Evolutionary conservation across 2,888 invertebrate genomes (phyloP).

Genomic region (Lamellibrachia satsuma): DNA sequence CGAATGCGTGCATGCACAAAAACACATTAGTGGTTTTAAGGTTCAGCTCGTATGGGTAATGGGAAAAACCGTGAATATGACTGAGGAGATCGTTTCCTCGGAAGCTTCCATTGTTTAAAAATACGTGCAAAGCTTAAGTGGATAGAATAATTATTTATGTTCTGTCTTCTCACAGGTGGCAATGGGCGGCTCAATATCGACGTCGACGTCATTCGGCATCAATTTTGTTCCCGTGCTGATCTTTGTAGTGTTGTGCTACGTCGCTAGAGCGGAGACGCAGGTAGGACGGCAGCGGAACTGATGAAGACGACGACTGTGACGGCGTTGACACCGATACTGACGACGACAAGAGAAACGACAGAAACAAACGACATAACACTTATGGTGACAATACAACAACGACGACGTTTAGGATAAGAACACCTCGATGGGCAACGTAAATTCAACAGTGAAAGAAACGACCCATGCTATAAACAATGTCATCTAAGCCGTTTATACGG

Average conservation of each 20-base stretch:
- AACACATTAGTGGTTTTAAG: no score
- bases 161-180: background rate
- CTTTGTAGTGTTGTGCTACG: constrained; percentile 57
- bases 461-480: background rate
- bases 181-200: background rate
- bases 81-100: no score
- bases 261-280: constrained; percentile 69
- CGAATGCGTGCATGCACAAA: no score
- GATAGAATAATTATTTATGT: background rate
- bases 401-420: background rate
- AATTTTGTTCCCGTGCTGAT: constrained; percentile 56
- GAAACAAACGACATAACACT: background rate
- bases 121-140: background rate
- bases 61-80: no score
- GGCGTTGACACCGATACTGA: background rate
- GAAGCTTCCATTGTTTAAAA: no score
- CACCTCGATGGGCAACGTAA: background rate
- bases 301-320: background rate
- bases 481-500: background rate
- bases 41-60: no score
- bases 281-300: constrained; percentile 67
- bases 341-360: background rate
- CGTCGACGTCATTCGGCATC: constrained; percentile 77
- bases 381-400: background rate
- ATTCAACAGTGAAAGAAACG: background rate